Percentiles rank a stretch among this genome's conserved stretches.
Conservation (phyloP, 2,888 invertebrate species). For the Cyclophora albipunctata region DNA sequence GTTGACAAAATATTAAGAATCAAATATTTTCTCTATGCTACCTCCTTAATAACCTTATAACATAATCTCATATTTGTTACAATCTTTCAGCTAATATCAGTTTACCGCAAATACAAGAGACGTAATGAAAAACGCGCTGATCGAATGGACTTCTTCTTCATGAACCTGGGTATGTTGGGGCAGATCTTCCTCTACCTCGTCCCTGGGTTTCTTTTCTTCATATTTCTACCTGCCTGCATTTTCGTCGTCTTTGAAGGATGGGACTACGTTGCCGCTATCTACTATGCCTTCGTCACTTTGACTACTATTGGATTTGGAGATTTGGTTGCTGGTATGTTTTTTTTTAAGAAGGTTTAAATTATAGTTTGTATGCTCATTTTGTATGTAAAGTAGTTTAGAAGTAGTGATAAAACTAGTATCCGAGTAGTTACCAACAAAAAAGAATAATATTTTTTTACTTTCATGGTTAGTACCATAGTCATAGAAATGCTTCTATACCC, state of each 20-base stretch:
- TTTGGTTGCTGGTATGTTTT: constrained; percentile 84
- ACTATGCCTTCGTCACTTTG: constrained; percentile 90
- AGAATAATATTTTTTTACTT: too few relatives aligned
- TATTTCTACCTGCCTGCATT: constrained; percentile 88
- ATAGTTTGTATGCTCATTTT: too few relatives aligned
- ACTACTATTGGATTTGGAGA: constrained; percentile 96
- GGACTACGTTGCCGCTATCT: constrained; percentile 88
- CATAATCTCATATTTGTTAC: too few relatives aligned
- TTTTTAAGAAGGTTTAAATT: neutral
- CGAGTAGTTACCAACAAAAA: too few relatives aligned
- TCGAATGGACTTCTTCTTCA: constrained; percentile 78
- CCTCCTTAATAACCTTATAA: too few relatives aligned
- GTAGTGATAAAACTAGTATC: too few relatives aligned
- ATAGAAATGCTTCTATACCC: too few relatives aligned
- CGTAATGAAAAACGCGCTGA: constrained; percentile 76
- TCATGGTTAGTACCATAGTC: too few relatives aligned
- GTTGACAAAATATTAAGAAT: neutral
- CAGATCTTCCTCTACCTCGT: constrained; percentile 89
- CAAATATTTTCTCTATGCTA: neutral
- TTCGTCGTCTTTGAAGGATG: constrained; percentile 91
- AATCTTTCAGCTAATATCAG: constrained; percentile 78
- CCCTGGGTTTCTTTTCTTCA: constrained; percentile 91
- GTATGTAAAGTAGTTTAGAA: too few relatives aligned
- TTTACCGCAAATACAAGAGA: constrained; percentile 87
- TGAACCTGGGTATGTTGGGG: constrained; percentile 82